Evolutionary conservation across 2,888 invertebrate genomes (phyloP), one percentile per base, ranked within the genome.

Genomic region (Cecidostiba fungosa): DNA sequence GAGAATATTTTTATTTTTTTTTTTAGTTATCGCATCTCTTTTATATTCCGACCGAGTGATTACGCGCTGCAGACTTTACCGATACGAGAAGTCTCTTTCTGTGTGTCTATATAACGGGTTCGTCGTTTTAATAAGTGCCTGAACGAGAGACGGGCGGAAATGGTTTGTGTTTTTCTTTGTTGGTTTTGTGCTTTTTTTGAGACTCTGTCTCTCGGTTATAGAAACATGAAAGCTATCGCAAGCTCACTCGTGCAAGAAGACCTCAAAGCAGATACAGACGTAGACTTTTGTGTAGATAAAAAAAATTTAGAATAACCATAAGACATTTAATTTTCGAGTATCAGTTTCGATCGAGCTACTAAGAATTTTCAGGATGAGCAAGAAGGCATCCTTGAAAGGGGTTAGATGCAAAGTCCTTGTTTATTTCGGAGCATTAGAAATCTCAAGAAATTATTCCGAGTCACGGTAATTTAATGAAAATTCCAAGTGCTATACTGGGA

Each of bases 401-500:
- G 19, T 72, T 6, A 50, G 43, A n/a, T 1, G 39, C n/a, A 26
- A 26, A 76, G 76, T 10, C 50, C 54, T 76, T 54, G 32, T 59
- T 59, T 76, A 76, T 76, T 59, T 76, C 32, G n/a, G 36, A 29
- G 10, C 16, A 10, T 59, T 59, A 32, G 76, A 76, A 76, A 54
- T 29, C 14, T 59, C 10, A 32, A 54, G 76, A 59, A 32, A 59
- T 50, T 54, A 50, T 50, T 76, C 32, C 23, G 12, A 3, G 19
- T 5, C 54, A 8, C 32, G 23, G 36, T 77, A 77, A 77, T 77
- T 77, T 77, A 77, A 77, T 77, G 77, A 77, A 77, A 77, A 77
- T 77, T 77, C 39, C 36, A 59, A 62, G 77, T 39, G 59, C 14
- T 26, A 23, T 43, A 43, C 36, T 23, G 39, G 8, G 26, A 62